Base-by-base conservation (phyloP, 35 echinoderm and acorn worm species). In the Ophioderma brevispina region DNA sequence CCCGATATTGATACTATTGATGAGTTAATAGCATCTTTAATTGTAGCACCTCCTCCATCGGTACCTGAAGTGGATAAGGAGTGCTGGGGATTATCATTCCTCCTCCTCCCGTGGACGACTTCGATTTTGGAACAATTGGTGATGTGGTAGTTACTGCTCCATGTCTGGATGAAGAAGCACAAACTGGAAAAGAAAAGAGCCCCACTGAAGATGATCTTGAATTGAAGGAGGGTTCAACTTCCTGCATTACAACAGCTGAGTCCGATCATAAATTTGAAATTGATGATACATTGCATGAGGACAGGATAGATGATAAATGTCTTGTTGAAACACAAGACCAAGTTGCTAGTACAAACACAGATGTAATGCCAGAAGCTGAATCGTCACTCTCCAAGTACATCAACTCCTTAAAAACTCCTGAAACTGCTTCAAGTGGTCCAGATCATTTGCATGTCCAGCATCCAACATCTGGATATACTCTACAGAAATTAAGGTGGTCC, bases 21-120 rank as follows among this genome's bases (percentile, higher is more conserved):
- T 79, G 86, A 81, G 18, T 80, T 98, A 5, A 98, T 98, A 31
- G 92, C 86, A 70, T 80, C 97, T 35, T 76, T 99, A 49, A 85
- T 90, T 4, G 52, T 93, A n/a, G 87, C 87, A 28, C 97, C 97
- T 31, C 97, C 97, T 76, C 90, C 94, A 30, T 55, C 59, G 32
- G 85, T 86, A 37, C 35, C 39, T 33, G 76, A 77, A 23, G 81
- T 90, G 32, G 88, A 88, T 86, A 94, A 95, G 85, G 90, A 92
- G 37, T 93, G 11, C 84, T 95, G 1, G 75, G 81, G 14, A 50
- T 78, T 3, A 59, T 95, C 32, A 87, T 94, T 33, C 97, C 97
- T 21, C 97, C 97, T 21, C 91, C 94, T 43, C 37, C 43, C 28
- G 32, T 95, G 15, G 80, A 80, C 42, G 90, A 77, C 28, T 91